Conservation (phyloP, 2,888 invertebrate genomes). For the Heliconius sara region DNA sequence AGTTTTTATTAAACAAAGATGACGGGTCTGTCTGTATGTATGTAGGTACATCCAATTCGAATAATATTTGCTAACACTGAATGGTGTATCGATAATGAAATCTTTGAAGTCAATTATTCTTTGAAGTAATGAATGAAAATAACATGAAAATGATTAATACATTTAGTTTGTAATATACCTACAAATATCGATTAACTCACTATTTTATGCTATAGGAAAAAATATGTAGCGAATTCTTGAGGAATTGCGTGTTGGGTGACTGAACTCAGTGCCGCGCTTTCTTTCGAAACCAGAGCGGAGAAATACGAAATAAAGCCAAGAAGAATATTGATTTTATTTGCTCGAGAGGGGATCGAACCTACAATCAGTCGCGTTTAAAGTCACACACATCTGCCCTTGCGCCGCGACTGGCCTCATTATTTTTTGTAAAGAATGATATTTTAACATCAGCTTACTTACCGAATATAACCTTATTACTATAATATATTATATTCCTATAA, state of each 20-base stretch:
- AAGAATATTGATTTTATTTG: not conserved
- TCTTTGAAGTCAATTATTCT: not conserved
- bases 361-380: not conserved
- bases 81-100: conserved; percentile 24
- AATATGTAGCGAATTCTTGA: too few relatives aligned
- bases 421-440: not conserved
- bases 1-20: conserved; percentile 32
- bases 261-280: not conserved
- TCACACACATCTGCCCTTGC: not conserved
- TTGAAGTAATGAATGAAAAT: not conserved
- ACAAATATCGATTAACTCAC: too few relatives aligned
- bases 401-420: not conserved
- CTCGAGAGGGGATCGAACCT: not conserved
- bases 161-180: too few relatives aligned
- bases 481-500: not conserved
- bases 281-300: not conserved
- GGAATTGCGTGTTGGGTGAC: not conserved
- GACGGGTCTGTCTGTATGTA: conserved; percentile 2
- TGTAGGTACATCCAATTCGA: not conserved
- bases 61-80: conserved; percentile 18
- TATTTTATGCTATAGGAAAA: too few relatives aligned
- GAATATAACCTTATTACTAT: too few relatives aligned
- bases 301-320: not conserved
- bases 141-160: too few relatives aligned
- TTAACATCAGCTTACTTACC: not conserved